Conservation (phyloP, 2,113 vertebrate genomes). For the Marcusenius ussheri region DNA sequence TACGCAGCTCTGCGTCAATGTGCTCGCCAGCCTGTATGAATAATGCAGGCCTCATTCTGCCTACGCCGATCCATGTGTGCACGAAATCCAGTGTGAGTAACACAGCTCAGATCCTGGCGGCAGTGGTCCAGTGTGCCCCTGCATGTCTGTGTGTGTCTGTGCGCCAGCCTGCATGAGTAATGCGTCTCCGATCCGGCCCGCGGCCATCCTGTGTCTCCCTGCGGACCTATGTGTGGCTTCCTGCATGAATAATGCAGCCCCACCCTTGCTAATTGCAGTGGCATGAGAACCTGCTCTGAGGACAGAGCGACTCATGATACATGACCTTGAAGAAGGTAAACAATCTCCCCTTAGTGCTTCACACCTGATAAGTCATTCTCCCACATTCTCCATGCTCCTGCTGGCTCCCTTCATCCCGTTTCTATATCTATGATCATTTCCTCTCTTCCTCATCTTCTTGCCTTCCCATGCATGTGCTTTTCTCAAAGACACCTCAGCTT, state of each 20-base stretch:
- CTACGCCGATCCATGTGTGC: too few species aligned
- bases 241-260: constrained; percentile 2
- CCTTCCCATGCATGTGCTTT: neutral
- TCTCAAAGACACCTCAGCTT: neutral
- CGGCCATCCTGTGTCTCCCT: neutral
- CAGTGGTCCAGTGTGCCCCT: neutral
- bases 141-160: neutral
- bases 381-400: neutral
- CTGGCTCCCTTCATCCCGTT: neutral
- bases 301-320: neutral
- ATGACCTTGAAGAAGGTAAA: constrained; percentile 6
- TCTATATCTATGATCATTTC: neutral
- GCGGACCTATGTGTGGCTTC: neutral
- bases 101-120: neutral
- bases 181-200: neutral
- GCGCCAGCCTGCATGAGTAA: neutral
- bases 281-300: neutral
- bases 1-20: neutral
- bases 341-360: neutral
- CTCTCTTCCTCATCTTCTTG: neutral
- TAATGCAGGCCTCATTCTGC: neutral
- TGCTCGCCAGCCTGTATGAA: neutral
- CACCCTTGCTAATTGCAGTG: neutral
- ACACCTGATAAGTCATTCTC: neutral
- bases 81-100: neutral